Base-by-base conservation (phyloP, 2,797 vertebrate genomes). In the Tokudaia muenninki region DNA sequence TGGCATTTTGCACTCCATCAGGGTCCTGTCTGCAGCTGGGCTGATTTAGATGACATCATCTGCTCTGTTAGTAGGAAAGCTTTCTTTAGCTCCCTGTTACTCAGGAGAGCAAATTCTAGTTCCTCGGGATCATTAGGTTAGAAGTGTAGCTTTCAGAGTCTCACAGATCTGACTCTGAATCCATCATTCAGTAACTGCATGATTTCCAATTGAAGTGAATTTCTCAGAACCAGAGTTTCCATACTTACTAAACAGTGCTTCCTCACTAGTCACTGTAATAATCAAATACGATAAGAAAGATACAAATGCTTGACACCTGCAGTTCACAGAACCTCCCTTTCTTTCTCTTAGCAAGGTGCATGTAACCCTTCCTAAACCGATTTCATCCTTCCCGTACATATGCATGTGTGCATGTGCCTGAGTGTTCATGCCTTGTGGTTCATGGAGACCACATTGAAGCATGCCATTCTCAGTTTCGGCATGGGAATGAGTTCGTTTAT, bases 151-250 rank as follows among this genome's bases (percentile, higher is more conserved):
- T 44, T 92, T 77, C 12, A 50, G 26, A 52, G 29, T 80, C 22
- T 65, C 87, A 34, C 31, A 81, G 93, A 59, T 31, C 12, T 37
- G 37, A 59, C 21, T 91, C 50, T 57, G 31, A 90, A 83, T 89
- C 57, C 83, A 26, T 67, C 22, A 44, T 50, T 83, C 52, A 41
- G 70, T 13, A 63, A 34, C 78, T 87, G 63, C 16, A 26, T 74
- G 63, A 79, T 91, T 94, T 84, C 50, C 26, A 80, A 37, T 0
- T 70, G 55, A 89, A 31, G 22, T 57, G n/a, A 72, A 70, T 57
- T 79, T 95, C 59, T 90, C 77, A 92, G 59, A 90, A 47, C 74
- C 75, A 24, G 29, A 61, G 22, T 94, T 89, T 93, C 67, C 59
- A 81, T 47, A 65, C 70, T 44, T 95, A 63, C 14, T 44, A 44